Evolutionary conservation across 1,140 invertebrate genomes (phyloP).

Genomic region (Laodelphax striatellus): DNA sequence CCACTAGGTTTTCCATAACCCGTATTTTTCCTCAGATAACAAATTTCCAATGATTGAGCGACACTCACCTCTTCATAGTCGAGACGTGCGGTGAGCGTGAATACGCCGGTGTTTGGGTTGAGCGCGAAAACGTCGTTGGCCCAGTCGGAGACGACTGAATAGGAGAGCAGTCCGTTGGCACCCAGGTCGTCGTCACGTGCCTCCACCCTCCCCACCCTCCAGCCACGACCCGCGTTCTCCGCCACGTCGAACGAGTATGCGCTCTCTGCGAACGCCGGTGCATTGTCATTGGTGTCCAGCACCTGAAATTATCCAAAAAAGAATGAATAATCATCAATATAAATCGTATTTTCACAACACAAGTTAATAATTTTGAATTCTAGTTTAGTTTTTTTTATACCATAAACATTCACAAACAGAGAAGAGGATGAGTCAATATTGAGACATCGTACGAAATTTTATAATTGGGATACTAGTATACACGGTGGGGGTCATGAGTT

Average conservation of each 20-base stretch:
- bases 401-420: too few species aligned
- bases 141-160: slow-evolving; percentile 84
- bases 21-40: too few species aligned
- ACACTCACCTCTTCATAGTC: slow-evolving; percentile 83
- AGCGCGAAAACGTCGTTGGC: slow-evolving; percentile 88
- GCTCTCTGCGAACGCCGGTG: slow-evolving; percentile 70
- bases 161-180: slow-evolving; percentile 76
- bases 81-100: slow-evolving; percentile 74
- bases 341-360: too few species aligned
- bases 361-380: too few species aligned
- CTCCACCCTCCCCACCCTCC: slow-evolving; percentile 64
- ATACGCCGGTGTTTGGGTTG: slow-evolving; percentile 77
- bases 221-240: slow-evolving; percentile 70
- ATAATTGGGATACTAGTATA: too few species aligned
- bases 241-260: slow-evolving; percentile 83
- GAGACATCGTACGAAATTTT: too few species aligned
- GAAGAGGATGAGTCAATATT: too few species aligned
- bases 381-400: too few species aligned
- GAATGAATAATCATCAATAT: too few species aligned
- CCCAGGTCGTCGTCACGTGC: slow-evolving; percentile 77
- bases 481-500: too few species aligned
- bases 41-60: too few species aligned
- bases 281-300: slow-evolving; percentile 87
- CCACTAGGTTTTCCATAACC: too few species aligned
- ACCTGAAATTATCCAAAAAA: slow-evolving; percentile 54